Base-by-base conservation (phyloP, 2,888 invertebrate genomes). In the Argyresthia albistria region DNA sequence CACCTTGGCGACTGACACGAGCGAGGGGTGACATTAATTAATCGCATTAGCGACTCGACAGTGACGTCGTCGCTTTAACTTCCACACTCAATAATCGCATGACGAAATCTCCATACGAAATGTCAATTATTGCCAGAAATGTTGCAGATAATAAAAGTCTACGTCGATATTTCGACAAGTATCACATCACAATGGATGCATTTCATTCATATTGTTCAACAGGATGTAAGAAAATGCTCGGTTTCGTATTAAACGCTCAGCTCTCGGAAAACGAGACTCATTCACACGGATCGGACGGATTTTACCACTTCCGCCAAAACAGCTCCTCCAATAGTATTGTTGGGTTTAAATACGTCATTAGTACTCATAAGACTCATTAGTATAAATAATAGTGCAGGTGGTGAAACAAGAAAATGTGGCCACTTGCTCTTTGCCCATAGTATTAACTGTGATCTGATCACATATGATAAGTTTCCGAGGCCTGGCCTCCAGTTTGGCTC, bases 401-500 rank as follows among this genome's bases (percentile, higher is more conserved):
- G 25, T 25, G 25, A 2, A 25, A 6, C 25, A 25, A 4, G 25
- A 25, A 25, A 25, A 25, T 25, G 25, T 25, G 25, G 25, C 25
- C 25, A 25, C 25, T 25, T 25, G 25, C 25, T 6, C 6, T 6
- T 39, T 39, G n/a, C n/a, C 39, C 4, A 39, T 39, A 39, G n/a
- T 39, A 25, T 4, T 4, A 25, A 39, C 39, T 39, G 39, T 39
- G 9, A 39, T n/a, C 10, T 6, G 25, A 43, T 50, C 15, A 12
- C n/a, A 16, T 42, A 43, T 43, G 11, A 42, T 50, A 16, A 11
- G 35, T 35, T 35, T 15, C 43, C 50, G 43, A 25, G 35, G 35
- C 35, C 35, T 15, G 82, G 80, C 83, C 84, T 84, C 80, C 73
- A 69, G 70, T 68, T 70, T 68, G 67, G 73, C 83, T 83, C 87